Base-by-base conservation (phyloP, 1,140 invertebrate species). In the Propsilocerus akamusi region DNA sequence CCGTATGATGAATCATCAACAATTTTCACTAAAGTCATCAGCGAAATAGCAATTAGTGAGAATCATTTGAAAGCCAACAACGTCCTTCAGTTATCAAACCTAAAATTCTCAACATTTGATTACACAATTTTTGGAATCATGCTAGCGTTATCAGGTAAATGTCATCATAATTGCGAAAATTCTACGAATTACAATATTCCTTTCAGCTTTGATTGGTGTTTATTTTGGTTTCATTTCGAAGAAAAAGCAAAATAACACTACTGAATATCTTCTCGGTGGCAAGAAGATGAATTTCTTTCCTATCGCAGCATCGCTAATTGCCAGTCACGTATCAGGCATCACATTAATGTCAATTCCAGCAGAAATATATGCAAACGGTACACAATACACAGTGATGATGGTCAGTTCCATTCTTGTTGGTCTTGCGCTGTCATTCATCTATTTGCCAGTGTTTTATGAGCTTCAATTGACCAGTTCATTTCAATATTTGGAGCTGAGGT, bases 351-450 rank as follows among this genome's bases (percentile, higher is more conserved):
- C 77, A 12, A 5, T 85, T 4, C 87, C 88, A 0, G 81, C 86
- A 2, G 88, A 93, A 68, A 83, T 91, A 66, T 93, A 93, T 57
- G 74, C 78, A 3, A 85, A 83, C 58, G 86, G 86, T 1, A 85
- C 82, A 0, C 80, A 86, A 59, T 77, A 82, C 52, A 80, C 76
- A 72, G 70, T 78, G 54, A 24, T 11, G 12, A 34, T 48, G 4
- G 20, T 48, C 26, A 11, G 26, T 23, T 14, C 37, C 2, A 25
- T 52, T 14, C 12, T 48, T 12, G 46, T 52, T 67, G 4, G 64
- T 68, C 7, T 56, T 69, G 17, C 57, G 74, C 11, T 63, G 65
- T 7, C 68, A 68, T 25, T 47, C 74, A 2, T 55, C 77, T 11
- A 68, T 56, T 63, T 94, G 14, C 90, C 90, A 1, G 82, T 93